Conservation (phyloP, 2,113 vertebrate genomes). For the Geococcyx californianus region DNA sequence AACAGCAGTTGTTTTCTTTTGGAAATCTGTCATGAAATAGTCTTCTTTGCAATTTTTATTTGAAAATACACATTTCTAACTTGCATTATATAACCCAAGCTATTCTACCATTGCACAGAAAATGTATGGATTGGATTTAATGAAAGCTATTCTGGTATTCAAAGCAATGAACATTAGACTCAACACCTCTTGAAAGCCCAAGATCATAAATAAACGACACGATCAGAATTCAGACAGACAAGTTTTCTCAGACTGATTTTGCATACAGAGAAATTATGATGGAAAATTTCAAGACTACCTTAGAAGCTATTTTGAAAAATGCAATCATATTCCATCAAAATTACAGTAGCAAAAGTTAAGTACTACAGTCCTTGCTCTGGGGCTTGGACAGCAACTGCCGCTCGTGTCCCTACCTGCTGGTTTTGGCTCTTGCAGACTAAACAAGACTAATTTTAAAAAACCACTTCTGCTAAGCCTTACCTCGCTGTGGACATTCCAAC, state of each 20-base stretch:
- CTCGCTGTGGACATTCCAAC: constrained; percentile 85
- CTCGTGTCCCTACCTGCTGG: neutral
- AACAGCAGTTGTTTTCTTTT: neutral
- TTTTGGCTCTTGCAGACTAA: neutral
- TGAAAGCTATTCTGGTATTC: too few relatives aligned
- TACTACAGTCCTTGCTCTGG: neutral
- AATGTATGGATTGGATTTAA: neutral
- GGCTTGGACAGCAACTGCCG: neutral
- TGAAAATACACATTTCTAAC: neutral
- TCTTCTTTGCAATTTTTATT: neutral
- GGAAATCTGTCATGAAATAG: neutral
- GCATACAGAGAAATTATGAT: neutral
- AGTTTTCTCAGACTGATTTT: neutral
- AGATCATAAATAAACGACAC: neutral
- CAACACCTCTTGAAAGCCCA: neutral
- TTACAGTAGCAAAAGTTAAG: neutral
- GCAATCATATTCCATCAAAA: neutral
- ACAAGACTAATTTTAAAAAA: neutral
- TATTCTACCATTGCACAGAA: neutral
- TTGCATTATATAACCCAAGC: neutral
- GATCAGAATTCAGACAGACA: neutral
- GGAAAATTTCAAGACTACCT: neutral
- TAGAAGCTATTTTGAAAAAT: neutral
- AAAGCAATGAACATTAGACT: neutral
- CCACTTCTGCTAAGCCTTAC: constrained; percentile 76